Conservation (phyloP, 2,113 vertebrate genomes). For the Atherinomorus stipes region DNA sequence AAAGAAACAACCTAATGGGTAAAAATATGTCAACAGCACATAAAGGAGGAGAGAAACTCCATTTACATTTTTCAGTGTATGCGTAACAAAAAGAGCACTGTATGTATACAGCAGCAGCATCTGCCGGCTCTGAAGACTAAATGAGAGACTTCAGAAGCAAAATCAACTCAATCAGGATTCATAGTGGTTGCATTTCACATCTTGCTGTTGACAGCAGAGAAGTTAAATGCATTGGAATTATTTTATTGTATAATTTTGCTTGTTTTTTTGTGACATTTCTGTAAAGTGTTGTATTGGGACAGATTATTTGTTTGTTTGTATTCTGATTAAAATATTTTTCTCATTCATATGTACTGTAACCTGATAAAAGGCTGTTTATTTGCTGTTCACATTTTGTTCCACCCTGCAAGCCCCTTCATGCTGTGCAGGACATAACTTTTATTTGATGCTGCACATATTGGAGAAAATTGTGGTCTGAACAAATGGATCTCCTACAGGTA, state of each 20-base stretch:
- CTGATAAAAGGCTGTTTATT: not conserved
- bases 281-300: too few species aligned
- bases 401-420: not conserved
- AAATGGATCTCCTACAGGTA: not conserved
- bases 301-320: not conserved
- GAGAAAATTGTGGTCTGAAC: constrained; percentile 12
- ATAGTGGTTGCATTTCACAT: constrained; percentile 6
- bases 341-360: not conserved
- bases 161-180: not conserved
- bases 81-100: not conserved
- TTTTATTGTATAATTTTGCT: too few species aligned
- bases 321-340: too few species aligned
- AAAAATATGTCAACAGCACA: not conserved
- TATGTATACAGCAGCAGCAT: not conserved
- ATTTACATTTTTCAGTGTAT: not conserved
- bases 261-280: too few species aligned
- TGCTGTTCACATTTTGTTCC: not conserved
- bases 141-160: not conserved
- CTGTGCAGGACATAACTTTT: not conserved
- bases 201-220: not conserved
- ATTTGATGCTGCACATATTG: not conserved
- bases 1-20: not conserved
- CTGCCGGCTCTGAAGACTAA: not conserved
- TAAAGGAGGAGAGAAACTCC: not conserved
- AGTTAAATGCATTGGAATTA: too few species aligned